Evolutionary conservation across 2,888 invertebrate species (phyloP).

Genomic region (Drosophila paucipuncta): DNA sequence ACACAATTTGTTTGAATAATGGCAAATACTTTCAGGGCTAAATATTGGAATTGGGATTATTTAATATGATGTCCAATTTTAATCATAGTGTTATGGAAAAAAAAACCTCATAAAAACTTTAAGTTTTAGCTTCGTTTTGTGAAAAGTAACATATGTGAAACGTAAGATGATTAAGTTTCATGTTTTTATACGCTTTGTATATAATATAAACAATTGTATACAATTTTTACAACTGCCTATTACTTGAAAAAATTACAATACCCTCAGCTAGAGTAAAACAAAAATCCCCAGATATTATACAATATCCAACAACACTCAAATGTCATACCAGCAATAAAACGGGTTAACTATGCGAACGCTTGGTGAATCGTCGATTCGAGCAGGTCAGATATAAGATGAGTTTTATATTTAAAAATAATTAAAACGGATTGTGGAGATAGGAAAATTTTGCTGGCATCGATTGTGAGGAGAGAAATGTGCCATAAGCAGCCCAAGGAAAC

Average conservation of each 20-base stretch:
- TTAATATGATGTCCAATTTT: conserved; percentile 5
- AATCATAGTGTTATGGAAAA: neutral
- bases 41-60: conserved; percentile 8
- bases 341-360: neutral
- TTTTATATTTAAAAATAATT: neutral
- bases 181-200: neutral
- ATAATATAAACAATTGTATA: neutral
- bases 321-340: neutral
- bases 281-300: neutral
- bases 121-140: neutral
- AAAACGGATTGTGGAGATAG: neutral
- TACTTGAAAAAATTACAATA: neutral
- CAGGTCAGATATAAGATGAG: neutral
- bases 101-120: neutral
- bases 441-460: neutral
- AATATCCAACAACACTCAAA: conserved; percentile 2
- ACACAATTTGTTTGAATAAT: neutral
- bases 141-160: neutral
- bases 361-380: conserved; percentile 1
- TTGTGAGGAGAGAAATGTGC: conserved; percentile 8
- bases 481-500: neutral
- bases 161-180: neutral
- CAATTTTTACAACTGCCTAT: neutral
- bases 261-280: neutral
- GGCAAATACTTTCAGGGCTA: neutral